Evolutionary conservation across 2,797 vertebrate genomes (phyloP).

Genomic region (Adelosebastes latens): DNA sequence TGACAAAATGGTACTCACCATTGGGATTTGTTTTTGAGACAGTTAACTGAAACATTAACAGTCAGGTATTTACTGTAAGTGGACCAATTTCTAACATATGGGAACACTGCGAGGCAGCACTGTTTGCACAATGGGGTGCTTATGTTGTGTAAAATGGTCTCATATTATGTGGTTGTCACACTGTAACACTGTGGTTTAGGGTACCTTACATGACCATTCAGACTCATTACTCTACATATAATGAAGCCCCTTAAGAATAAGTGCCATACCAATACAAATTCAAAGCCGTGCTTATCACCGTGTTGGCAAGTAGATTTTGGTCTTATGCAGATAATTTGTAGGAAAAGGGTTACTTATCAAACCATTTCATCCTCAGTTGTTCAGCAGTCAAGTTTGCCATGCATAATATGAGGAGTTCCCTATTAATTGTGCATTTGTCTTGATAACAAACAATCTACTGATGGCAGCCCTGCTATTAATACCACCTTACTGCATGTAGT

Average conservation of each 20-base stretch:
- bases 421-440: not conserved
- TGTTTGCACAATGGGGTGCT: conserved; percentile 8
- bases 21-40: not conserved
- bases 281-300: not conserved
- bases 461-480: not conserved
- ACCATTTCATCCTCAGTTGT: not conserved
- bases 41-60: not conserved
- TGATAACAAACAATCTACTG: not conserved
- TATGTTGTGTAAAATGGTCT: not conserved
- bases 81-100: not conserved
- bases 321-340: not conserved
- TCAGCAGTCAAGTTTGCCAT: not conserved
- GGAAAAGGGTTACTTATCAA: not conserved
- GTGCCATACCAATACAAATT: not conserved
- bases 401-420: not conserved
- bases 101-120: not conserved
- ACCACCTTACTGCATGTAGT: not conserved
- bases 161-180: conserved; percentile 1
- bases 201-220: not conserved
- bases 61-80: not conserved
- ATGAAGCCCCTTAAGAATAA: not conserved
- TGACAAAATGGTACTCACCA: no score
- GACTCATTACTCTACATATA: not conserved
- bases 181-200: not conserved
- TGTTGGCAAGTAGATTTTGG: not conserved